A percentile compares a stretch with the other conserved stretches of the same genome.
phyloP scores from a whole-genome alignment of 2,888 invertebrate genomes.

The Dynastes hyllus region DNA sequence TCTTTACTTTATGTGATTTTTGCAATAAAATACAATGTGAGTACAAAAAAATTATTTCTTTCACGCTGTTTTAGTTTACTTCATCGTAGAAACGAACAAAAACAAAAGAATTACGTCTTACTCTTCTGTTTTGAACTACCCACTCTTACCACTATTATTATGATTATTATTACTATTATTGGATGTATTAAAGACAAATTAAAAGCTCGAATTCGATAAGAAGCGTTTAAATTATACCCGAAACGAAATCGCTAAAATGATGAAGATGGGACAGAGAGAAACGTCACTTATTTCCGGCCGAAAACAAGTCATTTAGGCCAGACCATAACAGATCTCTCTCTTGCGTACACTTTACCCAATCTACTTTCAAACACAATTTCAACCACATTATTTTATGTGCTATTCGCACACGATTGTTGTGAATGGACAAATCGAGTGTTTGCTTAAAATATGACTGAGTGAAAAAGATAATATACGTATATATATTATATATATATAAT shows the following conservation, averaged over 20 bases:
- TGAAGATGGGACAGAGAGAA: constrained; percentile 10
- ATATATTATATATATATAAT: constrained; percentile 56
- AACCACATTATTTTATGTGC: constrained; percentile 65
- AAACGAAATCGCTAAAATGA: background rate
- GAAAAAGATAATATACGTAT: constrained; percentile 43
- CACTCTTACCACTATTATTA: too few species aligned
- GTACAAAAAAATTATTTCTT: constrained; percentile 45
- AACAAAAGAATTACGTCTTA: constrained; percentile 9
- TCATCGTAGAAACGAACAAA: constrained; percentile 18
- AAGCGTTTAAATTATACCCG: constrained; percentile 1
- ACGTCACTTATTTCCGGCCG: background rate
- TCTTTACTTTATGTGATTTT: constrained; percentile 49
- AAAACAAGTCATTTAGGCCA: too few species aligned
- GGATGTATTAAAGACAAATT: constrained; percentile 10
- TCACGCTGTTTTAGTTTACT: background rate
- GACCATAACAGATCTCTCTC: too few species aligned
- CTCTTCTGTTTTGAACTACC: constrained; percentile 7
- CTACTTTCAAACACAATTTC: constrained; percentile 63
- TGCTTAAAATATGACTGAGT: constrained; percentile 57
- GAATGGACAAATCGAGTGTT: constrained; percentile 52
- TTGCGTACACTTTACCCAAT: constrained; percentile 54
- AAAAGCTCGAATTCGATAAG: constrained; percentile 2
- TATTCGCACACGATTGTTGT: constrained; percentile 60
- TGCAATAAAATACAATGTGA: constrained; percentile 48
- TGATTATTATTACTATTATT: too few species aligned